Base-by-base conservation (phyloP, 2,113 vertebrate genomes). In the Bagarius yarrelli region DNA sequence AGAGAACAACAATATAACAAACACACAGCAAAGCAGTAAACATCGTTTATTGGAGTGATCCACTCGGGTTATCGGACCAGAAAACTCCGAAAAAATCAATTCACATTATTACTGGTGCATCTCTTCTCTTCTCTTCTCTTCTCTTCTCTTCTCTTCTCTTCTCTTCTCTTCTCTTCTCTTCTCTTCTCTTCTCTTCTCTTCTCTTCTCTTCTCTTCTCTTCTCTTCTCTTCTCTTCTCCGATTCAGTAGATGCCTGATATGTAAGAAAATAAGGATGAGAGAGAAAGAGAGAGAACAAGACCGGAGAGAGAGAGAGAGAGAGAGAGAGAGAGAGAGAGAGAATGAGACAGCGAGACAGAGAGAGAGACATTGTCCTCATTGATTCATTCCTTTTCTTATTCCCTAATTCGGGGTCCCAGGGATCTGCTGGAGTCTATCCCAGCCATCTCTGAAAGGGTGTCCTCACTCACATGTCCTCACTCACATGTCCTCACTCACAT, bases 31-130 rank as follows among this genome's bases (percentile, higher is more conserved):
- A 36, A 47, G 21, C 34, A 55, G 30, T 30, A 72, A 83, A 87
- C 69, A 79, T 59, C 79, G 82, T 89, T 87, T 85, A 87, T 81
- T 59, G 52, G 83, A 88, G 87, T 81, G 79, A 82, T 85, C 86
- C 84, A 84, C 83, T 86, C 85, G 85, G 83, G 90, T 89, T 87
- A 90, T 86, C 80, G 85, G 87, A 86, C 84, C 87, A 87, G 81
- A 76, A 83, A 81, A 73, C 79, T 87, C 56, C 21, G 66, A 73
- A 86, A 72, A 89, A 90, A 90, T 90, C 87, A 86, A 86, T 90
- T 86, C 88, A 67, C 82, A 85, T 50, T 84, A 77, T 88, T 86
- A 86, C 85, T 89, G 86, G 84, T 87, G 82, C 86, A 87, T 87
- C 56, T 72, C 55, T 84, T 89, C 85, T 73, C 78, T 55, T 81